Evolutionary conservation across 1,140 invertebrate genomes (phyloP), one percentile per base, ranked within the genome.

Genomic region (Popillia japonica): DNA sequence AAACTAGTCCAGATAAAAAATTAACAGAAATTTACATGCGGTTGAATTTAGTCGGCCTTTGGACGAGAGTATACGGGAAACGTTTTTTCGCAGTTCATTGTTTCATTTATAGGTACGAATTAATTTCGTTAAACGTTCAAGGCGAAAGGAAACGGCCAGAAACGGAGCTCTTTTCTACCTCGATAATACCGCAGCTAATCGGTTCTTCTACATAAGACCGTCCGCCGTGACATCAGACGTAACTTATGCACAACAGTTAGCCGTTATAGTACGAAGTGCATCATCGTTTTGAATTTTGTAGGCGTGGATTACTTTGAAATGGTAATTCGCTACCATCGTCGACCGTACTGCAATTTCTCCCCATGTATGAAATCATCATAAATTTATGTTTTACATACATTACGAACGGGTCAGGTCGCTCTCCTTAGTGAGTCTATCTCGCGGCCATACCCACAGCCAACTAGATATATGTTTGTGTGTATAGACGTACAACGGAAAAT

Each of bases 241-340:
- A 34, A 34, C 27, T 34, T 55, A 55, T 17, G 17, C 48, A 55
- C 10, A 48, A 48, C 48, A 55, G 11, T 7, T 55, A 55, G 14
- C 17, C 27, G 27, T 34, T 34, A 34, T 34, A 34, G 27, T 55
- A 55, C 9, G 61, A 68, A 68, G 17, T 22, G 23, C 22, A 68
- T 68, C 61, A 68, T 68, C 61, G 61, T 22, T 68, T 68, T 68
- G 22, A 68, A 68, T 68, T 68, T 23, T 68, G 61, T 68, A 68
- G 61, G 61, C 61, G 61, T 68, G 61, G 61, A 68, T 27, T 14
- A 34, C 61, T 68, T 68, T 68, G 61, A 68, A 68, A 68, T 68
- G 61, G 61, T 68, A 68, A 68, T 68, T 17, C 27, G 48, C 48
- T 17, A 55, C 48, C 48, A 17, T 7, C 48, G 6, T 14, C 14